phyloP scores from a whole-genome alignment of 2,113 vertebrate genomes.

The Anthoscopus minutus region DNA sequence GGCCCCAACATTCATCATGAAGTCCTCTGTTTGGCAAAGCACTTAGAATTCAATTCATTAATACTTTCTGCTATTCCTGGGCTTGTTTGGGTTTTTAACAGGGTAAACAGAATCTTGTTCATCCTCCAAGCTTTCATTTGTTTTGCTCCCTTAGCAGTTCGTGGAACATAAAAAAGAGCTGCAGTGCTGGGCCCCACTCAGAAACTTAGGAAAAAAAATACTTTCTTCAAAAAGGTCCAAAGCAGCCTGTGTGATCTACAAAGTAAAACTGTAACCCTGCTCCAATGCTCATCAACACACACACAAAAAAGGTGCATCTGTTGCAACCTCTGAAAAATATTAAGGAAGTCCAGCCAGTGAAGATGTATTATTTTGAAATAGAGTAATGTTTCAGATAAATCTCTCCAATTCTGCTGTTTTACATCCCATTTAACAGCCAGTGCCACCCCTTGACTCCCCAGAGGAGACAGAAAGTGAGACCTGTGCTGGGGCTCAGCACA shows the following conservation, averaged over 20 bases:
- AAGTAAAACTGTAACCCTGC: neutral
- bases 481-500: neutral
- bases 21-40: neutral
- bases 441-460: neutral
- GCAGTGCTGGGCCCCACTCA: neutral
- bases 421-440: conserved; percentile 30
- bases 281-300: neutral
- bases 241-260: neutral
- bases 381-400: conserved; percentile 15
- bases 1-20: neutral
- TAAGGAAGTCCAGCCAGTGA: neutral
- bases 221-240: neutral
- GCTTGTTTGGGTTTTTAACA: neutral
- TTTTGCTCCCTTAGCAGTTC: neutral
- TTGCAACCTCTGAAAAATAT: neutral
- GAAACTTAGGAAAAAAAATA: neutral
- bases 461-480: neutral
- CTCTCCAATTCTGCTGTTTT: conserved; percentile 22
- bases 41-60: neutral
- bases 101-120: neutral
- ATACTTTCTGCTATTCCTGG: neutral
- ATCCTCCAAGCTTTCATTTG: neutral
- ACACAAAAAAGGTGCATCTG: neutral
- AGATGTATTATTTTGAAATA: conserved; percentile 32
- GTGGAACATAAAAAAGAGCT: neutral